Evolutionary conservation across 2,113 vertebrate species (phyloP).

Genomic region (Microtus montanus): DNA sequence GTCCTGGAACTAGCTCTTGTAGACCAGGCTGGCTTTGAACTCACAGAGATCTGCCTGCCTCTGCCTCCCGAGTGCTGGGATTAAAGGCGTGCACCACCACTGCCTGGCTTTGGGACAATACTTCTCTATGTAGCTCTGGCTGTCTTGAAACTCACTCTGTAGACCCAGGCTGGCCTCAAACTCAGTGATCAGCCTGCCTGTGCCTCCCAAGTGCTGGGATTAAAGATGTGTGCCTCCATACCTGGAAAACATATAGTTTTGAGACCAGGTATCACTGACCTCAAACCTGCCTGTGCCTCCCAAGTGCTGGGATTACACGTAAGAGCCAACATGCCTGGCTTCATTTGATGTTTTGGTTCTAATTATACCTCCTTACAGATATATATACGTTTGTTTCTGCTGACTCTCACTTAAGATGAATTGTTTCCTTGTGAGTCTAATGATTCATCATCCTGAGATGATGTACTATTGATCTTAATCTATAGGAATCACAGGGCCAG

Average conservation of each 20-base stretch:
- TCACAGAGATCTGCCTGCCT: too few species aligned
- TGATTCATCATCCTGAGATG: not conserved
- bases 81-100: too few species aligned
- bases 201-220: not conserved
- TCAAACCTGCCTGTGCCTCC: not conserved
- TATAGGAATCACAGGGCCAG: not conserved
- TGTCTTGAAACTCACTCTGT: not conserved
- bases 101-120: not conserved
- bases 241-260: too few species aligned
- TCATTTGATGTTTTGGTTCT: not conserved
- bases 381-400: not conserved
- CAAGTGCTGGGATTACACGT: not conserved
- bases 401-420: not conserved
- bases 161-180: not conserved
- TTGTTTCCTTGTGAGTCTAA: not conserved
- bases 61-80: too few species aligned
- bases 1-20: too few species aligned
- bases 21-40: too few species aligned
- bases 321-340: not conserved
- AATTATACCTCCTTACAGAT: not conserved
- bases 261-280: too few species aligned
- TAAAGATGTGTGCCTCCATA: not conserved
- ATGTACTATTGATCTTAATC: constrained; percentile 22
- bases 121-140: not conserved
- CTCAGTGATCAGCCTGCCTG: not conserved